Percentiles rank a stretch among this genome's conserved stretches.
Evolutionary conservation across 2,797 vertebrate species (phyloP).

Genomic region (Sebastes trivittatus): DNA sequence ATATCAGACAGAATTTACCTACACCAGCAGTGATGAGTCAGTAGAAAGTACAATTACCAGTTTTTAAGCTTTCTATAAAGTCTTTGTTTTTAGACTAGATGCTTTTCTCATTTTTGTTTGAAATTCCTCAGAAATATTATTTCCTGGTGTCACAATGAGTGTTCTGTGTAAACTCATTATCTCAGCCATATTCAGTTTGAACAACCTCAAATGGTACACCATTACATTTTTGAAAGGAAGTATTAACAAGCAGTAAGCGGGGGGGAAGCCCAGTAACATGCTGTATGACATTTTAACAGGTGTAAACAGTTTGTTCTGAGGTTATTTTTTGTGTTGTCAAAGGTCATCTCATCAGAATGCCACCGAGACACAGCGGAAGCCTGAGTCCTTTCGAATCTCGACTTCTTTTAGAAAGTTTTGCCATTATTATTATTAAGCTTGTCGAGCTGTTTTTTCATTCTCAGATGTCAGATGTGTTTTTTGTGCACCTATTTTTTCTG

Average conservation of each 20-base stretch:
- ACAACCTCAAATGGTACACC: constrained; percentile 46
- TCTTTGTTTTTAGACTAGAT: background rate
- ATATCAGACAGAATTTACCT: background rate
- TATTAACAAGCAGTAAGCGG: constrained; percentile 51
- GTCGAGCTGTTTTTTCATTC: constrained; percentile 16
- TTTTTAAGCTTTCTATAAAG: background rate
- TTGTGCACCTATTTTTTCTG: background rate
- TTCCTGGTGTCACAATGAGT: constrained; percentile 27
- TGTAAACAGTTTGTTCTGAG: constrained; percentile 67
- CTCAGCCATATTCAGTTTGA: constrained; percentile 41
- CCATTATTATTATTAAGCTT: constrained; percentile 44
- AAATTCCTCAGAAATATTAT: constrained; percentile 20
- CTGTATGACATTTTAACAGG: constrained; percentile 65
- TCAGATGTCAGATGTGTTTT: background rate
- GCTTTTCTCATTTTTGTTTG: background rate
- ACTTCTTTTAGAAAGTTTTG: constrained; percentile 36
- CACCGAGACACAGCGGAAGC: constrained; percentile 49
- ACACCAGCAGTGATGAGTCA: background rate
- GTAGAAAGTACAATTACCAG: background rate
- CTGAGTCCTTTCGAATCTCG: constrained; percentile 15
- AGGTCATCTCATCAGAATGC: constrained; percentile 71
- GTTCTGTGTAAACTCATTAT: constrained; percentile 34
- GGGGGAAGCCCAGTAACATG: constrained; percentile 73
- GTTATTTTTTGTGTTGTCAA: constrained; percentile 78
- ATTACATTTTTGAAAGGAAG: constrained; percentile 47